These are phyloP conservation scores for Mastomys natalensis DNA, from an alignment of 2,113 vertebrate species.

Conservation along the genomic window DNA sequence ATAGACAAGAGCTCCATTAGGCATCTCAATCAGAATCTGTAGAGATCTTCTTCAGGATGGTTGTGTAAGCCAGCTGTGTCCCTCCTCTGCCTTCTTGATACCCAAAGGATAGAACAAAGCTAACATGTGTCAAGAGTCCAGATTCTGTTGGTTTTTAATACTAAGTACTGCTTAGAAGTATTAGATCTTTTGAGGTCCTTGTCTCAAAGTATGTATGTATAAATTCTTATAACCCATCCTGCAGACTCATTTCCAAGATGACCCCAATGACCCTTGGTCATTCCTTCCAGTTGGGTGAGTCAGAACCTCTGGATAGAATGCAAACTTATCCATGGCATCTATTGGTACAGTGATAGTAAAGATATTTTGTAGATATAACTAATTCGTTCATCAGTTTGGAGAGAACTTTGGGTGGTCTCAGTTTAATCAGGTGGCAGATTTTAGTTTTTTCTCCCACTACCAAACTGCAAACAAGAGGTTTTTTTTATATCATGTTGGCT, in stretches of 20 bases:
- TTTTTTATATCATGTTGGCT: not conserved
- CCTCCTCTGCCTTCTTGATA: not conserved
- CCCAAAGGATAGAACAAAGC: not conserved
- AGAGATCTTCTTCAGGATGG: not conserved
- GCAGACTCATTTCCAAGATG: not conserved
- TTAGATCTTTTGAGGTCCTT: not conserved
- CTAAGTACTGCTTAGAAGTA: not conserved
- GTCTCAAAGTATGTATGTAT: not conserved
- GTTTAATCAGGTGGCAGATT: not conserved
- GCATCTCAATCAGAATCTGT: not conserved
- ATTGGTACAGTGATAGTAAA: not conserved
- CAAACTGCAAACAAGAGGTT: not conserved
- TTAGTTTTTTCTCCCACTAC: not conserved
- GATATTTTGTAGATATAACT: not conserved
- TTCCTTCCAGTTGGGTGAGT: not conserved
- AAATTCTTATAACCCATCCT: not conserved
- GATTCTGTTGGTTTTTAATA: not conserved
- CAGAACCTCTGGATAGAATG: not conserved
- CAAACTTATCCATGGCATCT: not conserved
- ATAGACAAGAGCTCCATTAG: too few relatives aligned
- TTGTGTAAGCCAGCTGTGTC: fast-evolving
- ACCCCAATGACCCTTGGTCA: not conserved
- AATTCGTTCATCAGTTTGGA: not conserved
- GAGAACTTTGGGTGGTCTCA: not conserved
- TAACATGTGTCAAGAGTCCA: not conserved